These are phyloP conservation scores for Drosophila micromelanica DNA, from an alignment of 1,140 invertebrate genomes.

Conservation along the genomic window DNA sequence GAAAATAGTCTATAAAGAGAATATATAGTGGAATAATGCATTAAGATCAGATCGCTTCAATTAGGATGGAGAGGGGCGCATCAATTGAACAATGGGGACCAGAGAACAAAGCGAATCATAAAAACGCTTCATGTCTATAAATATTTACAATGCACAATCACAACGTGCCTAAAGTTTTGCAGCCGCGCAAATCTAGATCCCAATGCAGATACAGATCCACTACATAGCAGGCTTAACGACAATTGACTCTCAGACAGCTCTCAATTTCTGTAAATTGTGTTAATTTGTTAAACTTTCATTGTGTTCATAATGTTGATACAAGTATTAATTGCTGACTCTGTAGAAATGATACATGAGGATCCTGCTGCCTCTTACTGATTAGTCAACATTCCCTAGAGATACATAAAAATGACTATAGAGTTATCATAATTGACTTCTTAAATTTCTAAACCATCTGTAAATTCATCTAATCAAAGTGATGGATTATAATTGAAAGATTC, in stretches of 20 bases:
- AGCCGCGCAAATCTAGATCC: constrained; percentile 12
- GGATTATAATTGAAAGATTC: constrained; percentile 14
- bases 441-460: background rate
- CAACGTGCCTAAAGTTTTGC: background rate
- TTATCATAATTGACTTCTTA: background rate
- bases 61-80: constrained; percentile 9
- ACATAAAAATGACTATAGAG: too few relatives aligned
- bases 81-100: constrained; percentile 4
- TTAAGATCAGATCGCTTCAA: constrained; percentile 22
- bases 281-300: background rate
- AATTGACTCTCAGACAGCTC: constrained; percentile 7
- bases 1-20: constrained; percentile 85
- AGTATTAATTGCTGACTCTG: background rate
- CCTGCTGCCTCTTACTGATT: too few relatives aligned
- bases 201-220: background rate
- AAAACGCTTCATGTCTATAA: constrained; percentile 42
- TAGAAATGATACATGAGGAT: background rate
- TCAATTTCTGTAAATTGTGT: background rate
- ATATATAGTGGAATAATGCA: constrained; percentile 8
- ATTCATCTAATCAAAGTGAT: background rate
- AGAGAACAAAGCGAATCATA: constrained; percentile 34
- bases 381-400: too few relatives aligned
- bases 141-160: constrained; percentile 21
- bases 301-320: background rate
- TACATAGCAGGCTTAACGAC: background rate